These are phyloP conservation scores for Nomada fabriciana DNA, from an alignment of 2,888 invertebrate genomes.

Conservation along the genomic window DNA sequence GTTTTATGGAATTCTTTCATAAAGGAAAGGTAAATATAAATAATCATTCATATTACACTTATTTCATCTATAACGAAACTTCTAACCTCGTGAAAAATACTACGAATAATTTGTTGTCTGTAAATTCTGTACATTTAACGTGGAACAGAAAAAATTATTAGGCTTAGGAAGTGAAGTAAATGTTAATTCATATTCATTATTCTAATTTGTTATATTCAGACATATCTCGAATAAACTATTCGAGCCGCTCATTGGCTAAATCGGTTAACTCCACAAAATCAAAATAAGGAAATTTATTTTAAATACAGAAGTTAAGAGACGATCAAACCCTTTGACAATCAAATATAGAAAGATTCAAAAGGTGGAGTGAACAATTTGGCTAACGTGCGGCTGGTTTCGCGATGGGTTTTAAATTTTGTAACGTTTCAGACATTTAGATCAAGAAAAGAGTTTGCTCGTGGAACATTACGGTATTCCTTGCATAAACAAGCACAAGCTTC, in stretches of 20 bases:
- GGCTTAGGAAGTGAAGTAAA: neutral
- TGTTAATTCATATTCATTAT: neutral
- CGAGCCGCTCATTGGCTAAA: too few relatives aligned
- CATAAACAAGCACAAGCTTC: conserved; percentile 97
- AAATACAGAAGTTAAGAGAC: too few relatives aligned
- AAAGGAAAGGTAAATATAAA: conserved; percentile 89
- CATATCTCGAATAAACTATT: neutral
- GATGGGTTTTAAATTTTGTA: conserved; percentile 7
- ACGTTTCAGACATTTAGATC: conserved; percentile 92
- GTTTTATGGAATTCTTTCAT: conserved; percentile 91
- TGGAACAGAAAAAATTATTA: neutral
- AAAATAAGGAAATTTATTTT: too few relatives aligned
- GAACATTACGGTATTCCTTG: conserved; percentile 93
- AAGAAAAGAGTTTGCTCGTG: conserved; percentile 94
- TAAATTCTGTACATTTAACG: neutral
- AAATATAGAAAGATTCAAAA: too few relatives aligned
- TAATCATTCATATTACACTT: conserved; percentile 1
- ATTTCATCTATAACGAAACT: neutral
- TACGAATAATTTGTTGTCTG: conserved; percentile 9
- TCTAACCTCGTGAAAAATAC: conserved; percentile 36
- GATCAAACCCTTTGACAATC: too few relatives aligned
- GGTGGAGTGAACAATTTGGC: too few relatives aligned
- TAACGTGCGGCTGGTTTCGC: neutral
- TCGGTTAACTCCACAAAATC: too few relatives aligned
- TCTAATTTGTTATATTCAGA: neutral